Evolutionary conservation across 2,888 invertebrate genomes (phyloP).

Genomic region (Nemapogon koenigi): DNA sequence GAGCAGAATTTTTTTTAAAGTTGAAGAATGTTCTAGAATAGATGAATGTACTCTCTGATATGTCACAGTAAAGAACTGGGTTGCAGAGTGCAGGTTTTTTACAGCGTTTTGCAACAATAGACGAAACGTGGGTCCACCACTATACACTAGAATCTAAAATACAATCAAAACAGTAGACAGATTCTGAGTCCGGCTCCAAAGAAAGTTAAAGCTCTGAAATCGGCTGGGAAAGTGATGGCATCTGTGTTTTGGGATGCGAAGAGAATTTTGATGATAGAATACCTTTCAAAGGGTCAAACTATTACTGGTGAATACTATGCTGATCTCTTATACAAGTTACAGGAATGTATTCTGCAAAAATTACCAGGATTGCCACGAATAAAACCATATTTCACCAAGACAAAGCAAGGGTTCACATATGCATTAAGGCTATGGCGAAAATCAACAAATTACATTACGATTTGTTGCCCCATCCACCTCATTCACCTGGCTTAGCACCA

Average conservation of each 20-base stretch:
- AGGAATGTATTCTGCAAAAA: too few relatives aligned
- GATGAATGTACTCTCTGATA: too few relatives aligned
- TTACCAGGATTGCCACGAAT: too few relatives aligned
- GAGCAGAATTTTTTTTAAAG: too few relatives aligned
- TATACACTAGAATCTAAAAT: slow-evolving; percentile 4
- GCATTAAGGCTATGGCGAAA: neutral
- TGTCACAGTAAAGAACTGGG: too few relatives aligned
- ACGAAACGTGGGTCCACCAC: slow-evolving; percentile 5
- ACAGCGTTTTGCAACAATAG: too few relatives aligned
- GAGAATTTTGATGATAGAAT: slow-evolving; percentile 13
- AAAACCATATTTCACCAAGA: slow-evolving; percentile 1
- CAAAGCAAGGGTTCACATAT: neutral
- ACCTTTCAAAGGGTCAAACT: neutral
- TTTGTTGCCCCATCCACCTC: too few relatives aligned
- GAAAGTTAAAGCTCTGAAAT: neutral
- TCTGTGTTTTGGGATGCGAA: slow-evolving; percentile 15
- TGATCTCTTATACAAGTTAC: too few relatives aligned
- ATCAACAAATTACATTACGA: slow-evolving; percentile 1
- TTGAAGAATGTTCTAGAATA: too few relatives aligned
- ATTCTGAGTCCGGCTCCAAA: slow-evolving; percentile 5
- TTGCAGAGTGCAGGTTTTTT: too few relatives aligned
- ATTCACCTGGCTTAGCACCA: too few relatives aligned
- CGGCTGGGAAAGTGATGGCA: slow-evolving; percentile 15
- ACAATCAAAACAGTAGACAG: too few relatives aligned
- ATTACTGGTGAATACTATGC: neutral